A percentile compares a stretch with the other conserved stretches of the same genome.
Conservation (phyloP, 2,888 invertebrate species). For the Pyralis farinalis region DNA sequence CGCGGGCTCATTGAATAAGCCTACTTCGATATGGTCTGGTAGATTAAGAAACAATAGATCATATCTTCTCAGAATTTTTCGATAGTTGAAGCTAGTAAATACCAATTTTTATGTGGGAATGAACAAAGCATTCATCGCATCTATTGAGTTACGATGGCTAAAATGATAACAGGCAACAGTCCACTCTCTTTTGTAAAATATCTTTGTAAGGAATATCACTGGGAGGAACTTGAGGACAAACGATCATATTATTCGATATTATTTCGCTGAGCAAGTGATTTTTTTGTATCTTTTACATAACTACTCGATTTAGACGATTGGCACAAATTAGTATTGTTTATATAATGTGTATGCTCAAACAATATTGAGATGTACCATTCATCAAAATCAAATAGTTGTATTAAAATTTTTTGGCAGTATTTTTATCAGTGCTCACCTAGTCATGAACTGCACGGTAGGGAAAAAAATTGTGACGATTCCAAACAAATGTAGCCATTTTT, state of each 20-base stretch:
- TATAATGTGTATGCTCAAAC: too few relatives aligned
- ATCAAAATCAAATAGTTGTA: too few relatives aligned
- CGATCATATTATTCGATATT: not conserved
- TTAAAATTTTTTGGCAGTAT: too few relatives aligned
- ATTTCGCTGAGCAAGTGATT: too few relatives aligned
- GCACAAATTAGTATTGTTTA: too few relatives aligned
- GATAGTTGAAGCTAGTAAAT: slow-evolving; percentile 11
- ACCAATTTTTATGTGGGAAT: slow-evolving; percentile 21
- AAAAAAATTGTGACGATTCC: too few relatives aligned
- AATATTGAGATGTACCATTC: too few relatives aligned
- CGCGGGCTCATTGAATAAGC: not conserved
- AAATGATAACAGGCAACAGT: slow-evolving; percentile 41
- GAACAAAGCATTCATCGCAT: slow-evolving; percentile 37
- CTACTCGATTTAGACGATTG: too few relatives aligned
- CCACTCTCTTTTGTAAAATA: slow-evolving; percentile 60
- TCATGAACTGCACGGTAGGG: too few relatives aligned
- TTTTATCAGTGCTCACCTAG: too few relatives aligned
- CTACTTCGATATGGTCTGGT: not conserved
- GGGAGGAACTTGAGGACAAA: slow-evolving; percentile 23
- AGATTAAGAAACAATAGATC: not conserved
- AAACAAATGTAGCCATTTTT: too few relatives aligned
- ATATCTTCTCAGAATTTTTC: not conserved
- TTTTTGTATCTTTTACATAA: too few relatives aligned
- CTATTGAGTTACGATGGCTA: slow-evolving; percentile 49
- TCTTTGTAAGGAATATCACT: slow-evolving; percentile 26